phyloP scores from a whole-genome alignment of 2,113 vertebrate species.

The Psittacula cyanocephala region DNA sequence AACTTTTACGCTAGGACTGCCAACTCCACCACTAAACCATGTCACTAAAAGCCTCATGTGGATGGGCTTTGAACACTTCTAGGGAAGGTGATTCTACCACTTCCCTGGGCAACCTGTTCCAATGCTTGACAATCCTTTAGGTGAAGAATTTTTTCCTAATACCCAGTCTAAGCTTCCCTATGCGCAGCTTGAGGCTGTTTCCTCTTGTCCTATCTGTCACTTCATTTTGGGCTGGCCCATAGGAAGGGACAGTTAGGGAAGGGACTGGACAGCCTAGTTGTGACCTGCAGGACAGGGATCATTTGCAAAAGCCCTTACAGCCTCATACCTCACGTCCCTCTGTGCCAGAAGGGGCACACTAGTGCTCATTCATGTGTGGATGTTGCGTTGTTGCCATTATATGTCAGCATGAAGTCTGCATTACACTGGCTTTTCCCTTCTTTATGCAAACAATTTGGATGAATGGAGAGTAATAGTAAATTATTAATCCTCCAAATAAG shows the following conservation, averaged over 20 bases:
- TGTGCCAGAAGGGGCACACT: not conserved
- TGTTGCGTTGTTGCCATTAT: not conserved
- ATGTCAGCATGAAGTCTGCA: not conserved
- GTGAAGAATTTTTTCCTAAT: not conserved
- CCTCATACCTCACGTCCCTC: not conserved
- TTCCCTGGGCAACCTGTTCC: not conserved
- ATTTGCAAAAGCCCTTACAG: not conserved
- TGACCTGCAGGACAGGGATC: not conserved
- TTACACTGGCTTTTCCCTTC: not conserved
- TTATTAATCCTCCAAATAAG: not conserved
- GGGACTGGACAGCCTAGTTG: not conserved
- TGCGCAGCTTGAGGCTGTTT: not conserved
- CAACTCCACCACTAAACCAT: not conserved
- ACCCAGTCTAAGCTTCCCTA: not conserved
- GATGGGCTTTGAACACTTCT: not conserved
- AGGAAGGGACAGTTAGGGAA: not conserved
- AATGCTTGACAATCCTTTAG: not conserved
- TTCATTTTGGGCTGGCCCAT: not conserved
- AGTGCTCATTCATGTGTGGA: not conserved
- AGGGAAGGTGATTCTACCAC: not conserved
- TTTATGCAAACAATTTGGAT: not conserved
- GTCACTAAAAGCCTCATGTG: not conserved
- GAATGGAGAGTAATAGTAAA: not conserved
- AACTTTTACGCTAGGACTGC: not conserved
- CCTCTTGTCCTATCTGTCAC: not conserved